These are phyloP conservation scores for Helicoverpa armigera DNA, from an alignment of 1,140 invertebrate genomes.

Conservation along the genomic window DNA sequence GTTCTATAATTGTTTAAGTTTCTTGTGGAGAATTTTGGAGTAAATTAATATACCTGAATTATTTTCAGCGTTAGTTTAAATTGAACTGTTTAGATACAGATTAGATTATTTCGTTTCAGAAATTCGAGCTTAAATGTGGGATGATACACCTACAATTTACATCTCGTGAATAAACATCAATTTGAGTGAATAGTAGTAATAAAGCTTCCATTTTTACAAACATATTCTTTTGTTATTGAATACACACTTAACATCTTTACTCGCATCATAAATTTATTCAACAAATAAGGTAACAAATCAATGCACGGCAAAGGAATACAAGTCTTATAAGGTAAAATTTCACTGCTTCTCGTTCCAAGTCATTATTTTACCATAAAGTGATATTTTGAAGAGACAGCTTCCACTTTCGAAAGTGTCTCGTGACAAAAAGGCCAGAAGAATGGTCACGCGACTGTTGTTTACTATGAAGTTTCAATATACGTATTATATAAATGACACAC, in stretches of 20 bases:
- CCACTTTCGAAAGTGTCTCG: constrained; percentile 56
- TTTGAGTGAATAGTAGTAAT: no score
- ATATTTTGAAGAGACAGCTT: constrained; percentile 45
- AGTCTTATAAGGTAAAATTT: constrained; percentile 12
- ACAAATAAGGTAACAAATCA: constrained; percentile 28
- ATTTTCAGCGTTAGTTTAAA: no score
- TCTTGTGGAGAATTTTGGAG: no score
- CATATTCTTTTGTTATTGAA: constrained; percentile 18
- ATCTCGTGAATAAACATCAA: no score
- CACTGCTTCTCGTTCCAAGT: constrained; percentile 14
- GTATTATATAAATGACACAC: constrained; percentile 29
- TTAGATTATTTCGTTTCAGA: no score
- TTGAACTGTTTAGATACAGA: no score
- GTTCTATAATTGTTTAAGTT: no score
- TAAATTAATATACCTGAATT: no score
- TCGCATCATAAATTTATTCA: constrained; percentile 20
- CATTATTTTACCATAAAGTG: constrained; percentile 45
- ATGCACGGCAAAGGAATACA: background rate
- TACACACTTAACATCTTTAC: constrained; percentile 19
- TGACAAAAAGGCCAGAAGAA: constrained; percentile 54
- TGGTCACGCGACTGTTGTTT: constrained; percentile 55
- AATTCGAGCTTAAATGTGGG: no score
- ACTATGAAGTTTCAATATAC: constrained; percentile 42
- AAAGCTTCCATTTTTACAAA: constrained; percentile 10
- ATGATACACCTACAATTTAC: no score